These are phyloP conservation scores for Heteronetta atricapilla DNA, from an alignment of 2,113 vertebrate genomes.

Conservation along the genomic window DNA sequence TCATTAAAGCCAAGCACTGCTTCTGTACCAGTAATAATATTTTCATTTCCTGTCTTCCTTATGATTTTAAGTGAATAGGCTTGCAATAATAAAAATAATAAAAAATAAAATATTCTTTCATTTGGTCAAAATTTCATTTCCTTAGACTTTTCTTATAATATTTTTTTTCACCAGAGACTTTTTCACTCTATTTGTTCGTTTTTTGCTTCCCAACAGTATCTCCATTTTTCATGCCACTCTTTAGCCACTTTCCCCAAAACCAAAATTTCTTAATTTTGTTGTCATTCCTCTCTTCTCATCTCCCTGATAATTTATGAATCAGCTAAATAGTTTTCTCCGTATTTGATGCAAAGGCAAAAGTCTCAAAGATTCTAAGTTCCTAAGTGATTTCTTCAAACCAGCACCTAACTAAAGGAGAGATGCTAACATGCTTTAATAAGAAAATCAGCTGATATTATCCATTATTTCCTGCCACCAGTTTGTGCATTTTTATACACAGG, in stretches of 20 bases:
- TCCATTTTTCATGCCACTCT: background rate
- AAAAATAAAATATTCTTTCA: background rate
- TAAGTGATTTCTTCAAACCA: background rate
- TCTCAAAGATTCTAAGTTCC: background rate
- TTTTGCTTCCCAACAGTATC: background rate
- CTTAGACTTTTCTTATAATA: background rate
- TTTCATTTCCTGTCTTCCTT: background rate
- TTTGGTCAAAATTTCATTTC: background rate
- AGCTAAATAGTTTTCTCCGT: background rate
- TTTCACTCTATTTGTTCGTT: background rate
- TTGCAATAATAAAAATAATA: background rate
- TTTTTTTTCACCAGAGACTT: background rate
- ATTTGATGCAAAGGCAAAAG: background rate
- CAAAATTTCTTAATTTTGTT: background rate
- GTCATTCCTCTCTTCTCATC: background rate
- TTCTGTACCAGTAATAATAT: background rate
- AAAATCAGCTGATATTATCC: background rate
- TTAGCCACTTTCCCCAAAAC: background rate
- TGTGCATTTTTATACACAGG: background rate
- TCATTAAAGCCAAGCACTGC: background rate
- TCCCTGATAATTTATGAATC: background rate
- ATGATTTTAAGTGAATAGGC: background rate
- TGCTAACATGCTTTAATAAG: background rate
- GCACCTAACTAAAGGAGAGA: background rate
- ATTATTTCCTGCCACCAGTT: background rate